Base-by-base conservation (phyloP, 2,888 invertebrate genomes). In the Lochmaea crataegi region DNA sequence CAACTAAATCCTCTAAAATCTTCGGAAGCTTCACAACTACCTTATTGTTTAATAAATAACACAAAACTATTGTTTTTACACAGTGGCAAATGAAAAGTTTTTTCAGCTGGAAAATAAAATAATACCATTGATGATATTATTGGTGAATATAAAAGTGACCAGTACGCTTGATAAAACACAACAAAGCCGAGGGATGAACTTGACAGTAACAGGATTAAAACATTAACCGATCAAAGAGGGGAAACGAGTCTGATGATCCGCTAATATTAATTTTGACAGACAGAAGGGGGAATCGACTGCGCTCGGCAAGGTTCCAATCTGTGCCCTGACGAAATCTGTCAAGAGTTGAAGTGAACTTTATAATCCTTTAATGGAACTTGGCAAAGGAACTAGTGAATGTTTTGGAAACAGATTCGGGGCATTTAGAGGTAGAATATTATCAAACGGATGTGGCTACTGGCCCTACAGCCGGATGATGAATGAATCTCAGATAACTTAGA, bases 351-450 rank as follows among this genome's bases (percentile, higher is more conserved):
- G 60, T 72, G 75, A 75, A 75, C 76, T 78, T 77, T 77, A 76
- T 79, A 79, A 79, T 79, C 79, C 79, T 79, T 79, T 78, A 79
- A 79, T 79, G 79, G 79, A 79, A 77, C 65, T 73, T 73, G 71
- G 73, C 74, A 71, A 70, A 71, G 64, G 65, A 71, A 73, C 76
- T 76, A 78, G 71, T 75, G 71, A 74, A 75, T 75, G 75, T 76
- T 77, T 75, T 71, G 73, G 68, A 72, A 74, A 72, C 68, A 73
- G 77, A 74, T 75, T 77, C 68, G 18, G 67, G 72, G 65, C 65
- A 67, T 76, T 76, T 73, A 68, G 71, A 63, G 68, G 67, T 72
- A 18, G 12, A 18, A 63, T 63, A 18, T 61, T 16, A 61, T 61
- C 61, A 61, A 61, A 38, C 18, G 42, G 61, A 63, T 18, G 12